These are phyloP conservation scores for Molossus molossus DNA, from an alignment of 2,797 vertebrate species.

Conservation along the genomic window DNA sequence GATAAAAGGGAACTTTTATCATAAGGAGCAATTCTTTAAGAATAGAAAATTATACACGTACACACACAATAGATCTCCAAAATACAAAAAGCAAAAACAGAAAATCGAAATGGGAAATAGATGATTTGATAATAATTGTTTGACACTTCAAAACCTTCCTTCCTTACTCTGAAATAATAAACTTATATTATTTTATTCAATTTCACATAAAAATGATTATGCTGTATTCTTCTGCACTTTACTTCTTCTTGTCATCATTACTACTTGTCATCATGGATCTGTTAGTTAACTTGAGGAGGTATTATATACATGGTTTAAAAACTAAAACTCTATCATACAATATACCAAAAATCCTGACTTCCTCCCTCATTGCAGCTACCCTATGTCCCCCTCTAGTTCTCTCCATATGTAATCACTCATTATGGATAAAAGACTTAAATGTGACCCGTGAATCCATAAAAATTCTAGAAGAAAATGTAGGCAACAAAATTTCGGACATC, in stretches of 20 bases:
- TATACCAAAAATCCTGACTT: conserved; percentile 3
- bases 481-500: too few species aligned
- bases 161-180: conserved; percentile 29
- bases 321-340: not conserved
- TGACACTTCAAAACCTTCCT: not conserved
- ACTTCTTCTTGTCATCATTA: not conserved
- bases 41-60: not conserved
- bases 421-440: not conserved
- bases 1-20: not conserved
- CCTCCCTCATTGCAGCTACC: not conserved
- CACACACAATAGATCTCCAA: not conserved
- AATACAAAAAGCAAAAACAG: not conserved
- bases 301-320: not conserved
- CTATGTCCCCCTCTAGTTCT: not conserved
- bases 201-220: not conserved
- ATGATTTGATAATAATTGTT: not conserved
- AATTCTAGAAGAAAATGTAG: too few species aligned
- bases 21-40: not conserved
- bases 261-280: not conserved
- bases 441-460: too few species aligned
- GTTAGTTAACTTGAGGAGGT: not conserved
- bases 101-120: not conserved
- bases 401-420: not conserved
- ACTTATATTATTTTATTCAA: not conserved
- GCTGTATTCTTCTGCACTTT: not conserved